Evolutionary conservation across 2,888 invertebrate genomes (phyloP).

Genomic region (Mesochorus sp.): DNA sequence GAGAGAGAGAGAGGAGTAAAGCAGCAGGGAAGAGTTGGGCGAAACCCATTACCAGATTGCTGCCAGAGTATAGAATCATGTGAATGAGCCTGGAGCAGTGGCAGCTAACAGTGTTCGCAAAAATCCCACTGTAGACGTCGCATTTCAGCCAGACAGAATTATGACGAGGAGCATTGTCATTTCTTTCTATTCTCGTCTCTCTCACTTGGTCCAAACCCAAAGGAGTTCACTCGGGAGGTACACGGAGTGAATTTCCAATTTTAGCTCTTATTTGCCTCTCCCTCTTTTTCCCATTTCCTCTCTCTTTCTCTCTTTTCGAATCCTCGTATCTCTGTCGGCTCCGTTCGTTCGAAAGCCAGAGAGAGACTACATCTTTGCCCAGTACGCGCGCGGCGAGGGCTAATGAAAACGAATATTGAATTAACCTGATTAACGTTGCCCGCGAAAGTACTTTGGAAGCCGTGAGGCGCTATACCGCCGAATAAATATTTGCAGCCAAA

Average conservation of each 20-base stretch:
- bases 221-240: neutral
- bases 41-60: constrained; percentile 59
- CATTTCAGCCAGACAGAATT: constrained; percentile 27
- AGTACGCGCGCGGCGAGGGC: neutral
- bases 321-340: too few species aligned
- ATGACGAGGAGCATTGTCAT: constrained; percentile 40
- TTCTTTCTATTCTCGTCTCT: neutral
- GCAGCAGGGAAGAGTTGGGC: neutral
- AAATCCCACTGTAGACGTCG: constrained; percentile 28
- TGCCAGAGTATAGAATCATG: constrained; percentile 40
- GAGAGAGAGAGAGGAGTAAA: neutral
- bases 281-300: too few species aligned
- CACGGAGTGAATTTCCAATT: constrained; percentile 3
- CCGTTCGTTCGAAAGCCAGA: too few species aligned
- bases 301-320: too few species aligned
- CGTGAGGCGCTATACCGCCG: neutral
- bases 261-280: neutral
- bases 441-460: neutral
- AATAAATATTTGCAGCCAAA: neutral
- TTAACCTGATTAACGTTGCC: constrained; percentile 30
- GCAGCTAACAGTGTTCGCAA: neutral
- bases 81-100: constrained; percentile 47
- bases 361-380: neutral
- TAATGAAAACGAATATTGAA: constrained; percentile 30
- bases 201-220: neutral